Evolutionary conservation across 2,797 vertebrate genomes (phyloP).

Genomic region (Sciurus vulgaris): DNA sequence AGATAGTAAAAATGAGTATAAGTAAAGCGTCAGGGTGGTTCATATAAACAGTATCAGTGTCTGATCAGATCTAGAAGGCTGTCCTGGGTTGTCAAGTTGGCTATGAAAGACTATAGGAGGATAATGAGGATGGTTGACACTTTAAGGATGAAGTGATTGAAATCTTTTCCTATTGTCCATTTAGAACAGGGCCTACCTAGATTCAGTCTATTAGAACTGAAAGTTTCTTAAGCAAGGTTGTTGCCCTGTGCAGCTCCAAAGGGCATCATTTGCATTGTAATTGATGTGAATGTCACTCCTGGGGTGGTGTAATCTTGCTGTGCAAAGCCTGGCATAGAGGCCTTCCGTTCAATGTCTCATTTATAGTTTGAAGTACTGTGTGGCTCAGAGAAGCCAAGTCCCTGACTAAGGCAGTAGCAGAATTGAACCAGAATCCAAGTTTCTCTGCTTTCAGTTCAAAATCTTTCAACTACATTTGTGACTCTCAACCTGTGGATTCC

Average conservation of each 20-base stretch:
- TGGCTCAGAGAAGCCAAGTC: background rate
- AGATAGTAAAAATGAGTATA: background rate
- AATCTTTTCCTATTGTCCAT: background rate
- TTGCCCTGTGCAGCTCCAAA: background rate
- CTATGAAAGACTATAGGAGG: background rate
- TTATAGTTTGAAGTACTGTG: background rate
- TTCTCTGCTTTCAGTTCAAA: constrained; percentile 1
- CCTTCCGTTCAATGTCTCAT: background rate
- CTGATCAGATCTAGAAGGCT: background rate
- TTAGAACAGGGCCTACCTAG: background rate
- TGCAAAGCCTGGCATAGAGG: background rate
- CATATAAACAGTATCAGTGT: background rate
- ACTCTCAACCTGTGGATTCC: background rate
- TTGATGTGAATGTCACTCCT: background rate
- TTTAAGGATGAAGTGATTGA: background rate
- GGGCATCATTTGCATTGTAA: background rate
- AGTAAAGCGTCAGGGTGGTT: background rate
- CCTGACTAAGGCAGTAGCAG: background rate
- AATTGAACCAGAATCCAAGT: background rate
- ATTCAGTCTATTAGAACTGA: background rate
- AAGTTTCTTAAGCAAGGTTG: background rate
- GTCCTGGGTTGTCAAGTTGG: background rate
- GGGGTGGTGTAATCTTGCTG: background rate
- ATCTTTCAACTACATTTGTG: background rate
- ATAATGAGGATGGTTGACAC: background rate